Conservation (phyloP, 2,797 vertebrate genomes). For the Ciconia nigra region DNA sequence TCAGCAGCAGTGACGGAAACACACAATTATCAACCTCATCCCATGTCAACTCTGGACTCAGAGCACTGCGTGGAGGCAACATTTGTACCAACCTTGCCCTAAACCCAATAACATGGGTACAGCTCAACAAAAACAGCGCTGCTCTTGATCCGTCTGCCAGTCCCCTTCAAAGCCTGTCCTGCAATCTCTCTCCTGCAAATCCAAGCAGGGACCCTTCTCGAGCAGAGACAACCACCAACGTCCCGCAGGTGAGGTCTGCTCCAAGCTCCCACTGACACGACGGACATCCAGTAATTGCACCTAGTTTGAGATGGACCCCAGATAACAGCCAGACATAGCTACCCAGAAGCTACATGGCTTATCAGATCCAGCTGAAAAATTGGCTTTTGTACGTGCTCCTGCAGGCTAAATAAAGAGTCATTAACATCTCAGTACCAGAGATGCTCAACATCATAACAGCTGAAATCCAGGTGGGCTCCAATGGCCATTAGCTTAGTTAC, state of each 20-base stretch:
- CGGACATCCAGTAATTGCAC: neutral
- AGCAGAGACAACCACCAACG: neutral
- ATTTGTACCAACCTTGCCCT: neutral
- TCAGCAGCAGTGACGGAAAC: neutral
- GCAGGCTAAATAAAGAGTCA: neutral
- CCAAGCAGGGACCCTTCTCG: neutral
- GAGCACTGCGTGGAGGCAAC: rapidly evolving
- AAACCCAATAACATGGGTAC: neutral
- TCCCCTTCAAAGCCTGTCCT: neutral
- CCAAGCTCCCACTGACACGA: neutral
- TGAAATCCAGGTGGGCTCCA: neutral
- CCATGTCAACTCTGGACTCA: neutral
- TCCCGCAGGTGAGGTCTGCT: neutral
- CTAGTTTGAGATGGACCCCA: neutral
- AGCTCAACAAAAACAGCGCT: neutral
- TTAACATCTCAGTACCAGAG: neutral
- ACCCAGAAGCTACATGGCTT: neutral
- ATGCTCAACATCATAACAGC: neutral
- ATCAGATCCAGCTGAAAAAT: neutral
- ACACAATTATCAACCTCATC: neutral
- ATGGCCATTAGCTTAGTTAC: neutral
- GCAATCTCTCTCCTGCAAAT: neutral
- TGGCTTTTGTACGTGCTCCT: neutral
- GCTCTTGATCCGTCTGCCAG: neutral
- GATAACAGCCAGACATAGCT: neutral